Evolutionary conservation across 2,888 invertebrate species (phyloP).

Genomic region (Halocaridina rubra): DNA sequence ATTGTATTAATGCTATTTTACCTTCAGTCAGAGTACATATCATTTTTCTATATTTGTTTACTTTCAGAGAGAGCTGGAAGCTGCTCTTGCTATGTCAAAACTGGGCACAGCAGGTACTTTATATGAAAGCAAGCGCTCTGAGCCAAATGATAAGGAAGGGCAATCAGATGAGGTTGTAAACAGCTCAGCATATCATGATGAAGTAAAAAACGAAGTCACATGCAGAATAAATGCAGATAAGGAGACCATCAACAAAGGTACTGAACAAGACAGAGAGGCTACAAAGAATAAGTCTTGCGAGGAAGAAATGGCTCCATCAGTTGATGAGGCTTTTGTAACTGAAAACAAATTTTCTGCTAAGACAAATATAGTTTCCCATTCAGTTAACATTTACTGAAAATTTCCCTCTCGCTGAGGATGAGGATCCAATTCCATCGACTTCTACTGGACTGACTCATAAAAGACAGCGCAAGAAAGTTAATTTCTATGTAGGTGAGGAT

Average conservation of each 20-base stretch:
- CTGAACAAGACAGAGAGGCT: not conserved
- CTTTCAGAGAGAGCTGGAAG: conserved; percentile 43
- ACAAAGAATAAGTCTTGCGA: not conserved
- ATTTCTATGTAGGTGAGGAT: conserved; percentile 44
- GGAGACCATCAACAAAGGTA: no score
- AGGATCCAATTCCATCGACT: conserved; percentile 21
- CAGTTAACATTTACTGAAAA: not conserved
- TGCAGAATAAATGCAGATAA: no score
- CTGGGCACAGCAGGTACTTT: no score
- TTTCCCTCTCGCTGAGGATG: not conserved
- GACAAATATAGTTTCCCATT: not conserved
- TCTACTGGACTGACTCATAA: conserved; percentile 20
- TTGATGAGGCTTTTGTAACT: not conserved
- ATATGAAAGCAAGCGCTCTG: no score
- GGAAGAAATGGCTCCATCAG: not conserved
- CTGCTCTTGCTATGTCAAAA: conserved; percentile 28
- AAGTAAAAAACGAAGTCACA: no score
- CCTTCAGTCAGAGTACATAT: not conserved
- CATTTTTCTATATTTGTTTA: not conserved
- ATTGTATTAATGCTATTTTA: not conserved
- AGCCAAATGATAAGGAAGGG: no score
- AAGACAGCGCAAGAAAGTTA: conserved; percentile 36
- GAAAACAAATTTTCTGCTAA: not conserved
- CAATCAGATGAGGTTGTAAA: no score
- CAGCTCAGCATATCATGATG: no score